Conservation (phyloP, 2,888 invertebrate genomes). For the Eulithis prunata region DNA sequence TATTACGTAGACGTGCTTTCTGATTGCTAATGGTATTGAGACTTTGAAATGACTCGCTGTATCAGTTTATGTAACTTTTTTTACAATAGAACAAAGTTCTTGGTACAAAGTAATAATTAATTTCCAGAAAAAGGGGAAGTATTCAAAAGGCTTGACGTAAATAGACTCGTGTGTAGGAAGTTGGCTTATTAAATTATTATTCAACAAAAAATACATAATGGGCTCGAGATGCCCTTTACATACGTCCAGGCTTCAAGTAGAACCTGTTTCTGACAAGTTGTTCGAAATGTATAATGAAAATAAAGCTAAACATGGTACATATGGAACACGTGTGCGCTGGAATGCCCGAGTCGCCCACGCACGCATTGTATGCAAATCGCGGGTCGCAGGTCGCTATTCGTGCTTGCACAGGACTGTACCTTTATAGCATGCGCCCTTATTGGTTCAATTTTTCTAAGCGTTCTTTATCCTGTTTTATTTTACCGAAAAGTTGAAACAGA, state of each 20-base stretch:
- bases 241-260: slow-evolving; percentile 20
- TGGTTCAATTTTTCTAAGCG: slow-evolving; percentile 46
- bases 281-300: slow-evolving; percentile 36
- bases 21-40: slow-evolving; percentile 13
- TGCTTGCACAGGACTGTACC: slow-evolving; percentile 45
- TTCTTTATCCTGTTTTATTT: slow-evolving; percentile 8
- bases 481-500: not conserved
- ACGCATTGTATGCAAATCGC: slow-evolving; percentile 81
- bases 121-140: not conserved
- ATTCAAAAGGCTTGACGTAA: slow-evolving; percentile 6
- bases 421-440: slow-evolving; percentile 50
- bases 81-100: no score
- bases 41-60: not conserved
- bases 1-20: slow-evolving; percentile 8
- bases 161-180: slow-evolving; percentile 12
- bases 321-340: slow-evolving; percentile 53
- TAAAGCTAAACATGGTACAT: slow-evolving; percentile 38
- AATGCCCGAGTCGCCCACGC: slow-evolving; percentile 73
- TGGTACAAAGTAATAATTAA: not conserved
- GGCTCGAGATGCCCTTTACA: slow-evolving; percentile 23
- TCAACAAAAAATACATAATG: slow-evolving; percentile 26
- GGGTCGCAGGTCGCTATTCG: slow-evolving; percentile 79
- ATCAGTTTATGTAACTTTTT: no score
- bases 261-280: slow-evolving; percentile 35
- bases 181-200: slow-evolving; percentile 19